Percentiles rank a stretch among this genome's conserved stretches.
These are phyloP conservation scores for Congeria kusceri DNA, from an alignment of 2,888 invertebrate genomes.

Conservation along the genomic window DNA sequence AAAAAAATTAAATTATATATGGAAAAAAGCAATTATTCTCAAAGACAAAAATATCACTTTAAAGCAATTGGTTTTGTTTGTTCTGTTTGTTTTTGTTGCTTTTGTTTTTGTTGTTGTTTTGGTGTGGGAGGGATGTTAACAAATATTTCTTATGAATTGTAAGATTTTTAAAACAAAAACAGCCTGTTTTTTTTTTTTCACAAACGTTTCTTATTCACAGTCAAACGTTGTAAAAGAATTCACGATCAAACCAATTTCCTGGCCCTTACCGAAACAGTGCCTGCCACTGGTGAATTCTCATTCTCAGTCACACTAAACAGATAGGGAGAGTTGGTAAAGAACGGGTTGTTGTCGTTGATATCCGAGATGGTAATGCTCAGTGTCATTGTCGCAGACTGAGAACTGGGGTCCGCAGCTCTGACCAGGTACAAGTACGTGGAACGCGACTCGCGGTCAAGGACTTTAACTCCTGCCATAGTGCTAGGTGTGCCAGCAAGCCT, in stretches of 20 bases:
- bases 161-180: too few species aligned
- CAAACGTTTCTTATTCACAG: too few species aligned
- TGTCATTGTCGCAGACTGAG: conserved; percentile 65
- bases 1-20: too few species aligned
- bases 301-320: conserved; percentile 67
- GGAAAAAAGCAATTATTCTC: neutral
- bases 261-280: conserved; percentile 65
- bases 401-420: conserved; percentile 46
- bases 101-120: too few species aligned
- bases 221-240: neutral
- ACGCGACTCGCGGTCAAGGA: conserved; percentile 93
- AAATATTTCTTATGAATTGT: too few species aligned
- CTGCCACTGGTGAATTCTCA: conserved; percentile 49
- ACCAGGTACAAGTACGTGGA: conserved; percentile 87
- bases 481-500: conserved; percentile 7
- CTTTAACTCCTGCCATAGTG: conserved; percentile 83
- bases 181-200: too few species aligned
- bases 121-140: too few species aligned
- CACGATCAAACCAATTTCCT: neutral
- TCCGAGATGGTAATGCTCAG: conserved; percentile 69
- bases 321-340: conserved; percentile 62
- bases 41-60: neutral
- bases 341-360: conserved; percentile 76
- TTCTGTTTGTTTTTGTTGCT: neutral
- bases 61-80: too few species aligned